Evolutionary conservation across 2,797 vertebrate species (phyloP).

Genomic region (Macrochelys suwanniensis): DNA sequence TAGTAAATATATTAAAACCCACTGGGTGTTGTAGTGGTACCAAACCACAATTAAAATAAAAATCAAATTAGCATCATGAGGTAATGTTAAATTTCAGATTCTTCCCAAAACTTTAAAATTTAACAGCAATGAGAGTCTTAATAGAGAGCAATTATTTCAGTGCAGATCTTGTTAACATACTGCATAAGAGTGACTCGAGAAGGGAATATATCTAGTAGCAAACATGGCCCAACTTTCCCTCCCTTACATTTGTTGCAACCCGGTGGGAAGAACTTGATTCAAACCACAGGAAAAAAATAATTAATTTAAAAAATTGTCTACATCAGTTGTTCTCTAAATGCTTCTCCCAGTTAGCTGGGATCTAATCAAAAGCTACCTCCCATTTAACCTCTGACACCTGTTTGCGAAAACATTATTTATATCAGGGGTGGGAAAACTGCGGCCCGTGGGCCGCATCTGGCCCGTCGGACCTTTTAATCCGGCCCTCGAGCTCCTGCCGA

Average conservation of each 20-base stretch:
- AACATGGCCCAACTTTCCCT: background rate
- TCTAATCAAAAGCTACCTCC: background rate
- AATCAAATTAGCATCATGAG: background rate
- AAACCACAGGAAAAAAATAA: fast-evolving
- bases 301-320: fast-evolving
- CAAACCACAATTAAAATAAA: background rate
- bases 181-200: background rate
- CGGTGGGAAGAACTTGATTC: fast-evolving
- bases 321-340: background rate
- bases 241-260: background rate
- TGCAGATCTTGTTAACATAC: background rate
- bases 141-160: background rate
- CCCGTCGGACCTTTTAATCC: too few species aligned
- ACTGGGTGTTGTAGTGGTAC: background rate
- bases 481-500: too few species aligned
- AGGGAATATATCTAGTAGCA: background rate
- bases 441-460: too few species aligned
- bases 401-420: fast-evolving
- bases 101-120: background rate
- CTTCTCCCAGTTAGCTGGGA: background rate
- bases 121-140: background rate
- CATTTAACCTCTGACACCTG: fast-evolving
- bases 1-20: background rate
- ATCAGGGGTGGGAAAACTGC: background rate
- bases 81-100: background rate